A percentile compares a stretch with the other conserved stretches of the same genome.
Conservation (phyloP, 2,888 invertebrate species). For the Lutraria lutraria region DNA sequence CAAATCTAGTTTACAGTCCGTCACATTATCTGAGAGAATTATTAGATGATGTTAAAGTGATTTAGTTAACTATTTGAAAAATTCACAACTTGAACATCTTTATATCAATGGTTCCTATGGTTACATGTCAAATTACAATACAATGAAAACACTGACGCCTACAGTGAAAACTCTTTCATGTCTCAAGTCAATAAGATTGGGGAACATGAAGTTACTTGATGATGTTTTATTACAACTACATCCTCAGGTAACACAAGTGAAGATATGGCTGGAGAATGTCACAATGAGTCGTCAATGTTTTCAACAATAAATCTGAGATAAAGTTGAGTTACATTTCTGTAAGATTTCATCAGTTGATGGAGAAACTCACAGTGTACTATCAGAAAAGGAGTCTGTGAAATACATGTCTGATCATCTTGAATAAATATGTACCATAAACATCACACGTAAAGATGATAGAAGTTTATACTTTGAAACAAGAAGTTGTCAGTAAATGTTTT, state of each 20-base stretch:
- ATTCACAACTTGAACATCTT: slow-evolving; percentile 2
- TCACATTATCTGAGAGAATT: not conserved
- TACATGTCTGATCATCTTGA: not conserved
- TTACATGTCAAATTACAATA: not conserved
- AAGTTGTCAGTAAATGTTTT: not conserved
- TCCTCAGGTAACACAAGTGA: not conserved
- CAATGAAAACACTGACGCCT: not conserved
- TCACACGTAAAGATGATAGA: not conserved
- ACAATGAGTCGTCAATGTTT: not conserved
- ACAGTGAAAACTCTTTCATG: not conserved
- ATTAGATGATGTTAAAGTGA: not conserved
- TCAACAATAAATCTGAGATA: not conserved
- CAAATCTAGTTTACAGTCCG: not conserved
- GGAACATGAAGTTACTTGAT: not conserved
- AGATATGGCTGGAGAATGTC: not conserved
- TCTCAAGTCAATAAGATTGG: not conserved
- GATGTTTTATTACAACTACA: slow-evolving; percentile 6
- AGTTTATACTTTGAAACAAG: not conserved
- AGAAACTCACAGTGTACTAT: not conserved
- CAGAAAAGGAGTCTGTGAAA: not conserved
- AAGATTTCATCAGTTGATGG: not conserved
- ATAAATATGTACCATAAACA: not conserved
- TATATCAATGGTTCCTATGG: not conserved
- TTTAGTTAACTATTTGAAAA: not conserved
- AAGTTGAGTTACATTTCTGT: not conserved